A percentile compares a stretch with the other conserved stretches of the same genome.
These are phyloP conservation scores for Idaea straminata DNA, from an alignment of 2,888 invertebrate genomes.

Conservation along the genomic window DNA sequence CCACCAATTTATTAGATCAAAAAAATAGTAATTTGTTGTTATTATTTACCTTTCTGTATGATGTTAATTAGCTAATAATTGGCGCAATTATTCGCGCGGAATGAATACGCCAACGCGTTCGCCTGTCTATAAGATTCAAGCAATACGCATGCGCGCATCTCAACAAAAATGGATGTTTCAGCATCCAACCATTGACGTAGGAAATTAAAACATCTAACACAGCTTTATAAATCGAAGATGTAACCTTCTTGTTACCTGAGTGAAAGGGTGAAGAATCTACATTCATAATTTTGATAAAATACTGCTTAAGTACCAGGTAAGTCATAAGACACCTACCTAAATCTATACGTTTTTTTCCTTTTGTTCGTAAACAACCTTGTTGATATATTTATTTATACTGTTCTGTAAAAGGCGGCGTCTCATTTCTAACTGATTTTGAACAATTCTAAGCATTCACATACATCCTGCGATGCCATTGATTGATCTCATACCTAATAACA, in stretches of 20 bases:
- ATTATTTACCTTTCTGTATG: not conserved
- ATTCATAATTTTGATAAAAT: not conserved
- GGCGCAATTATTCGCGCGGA: too few relatives aligned
- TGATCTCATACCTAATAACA: too few relatives aligned
- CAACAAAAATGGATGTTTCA: constrained; percentile 39
- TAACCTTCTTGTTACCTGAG: not conserved
- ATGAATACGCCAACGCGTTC: too few relatives aligned
- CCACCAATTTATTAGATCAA: too few relatives aligned
- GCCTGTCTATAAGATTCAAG: not conserved
- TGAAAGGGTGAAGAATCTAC: not conserved
- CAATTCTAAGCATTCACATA: too few relatives aligned
- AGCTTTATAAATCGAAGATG: not conserved
- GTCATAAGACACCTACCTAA: too few relatives aligned
- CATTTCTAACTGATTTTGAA: too few relatives aligned
- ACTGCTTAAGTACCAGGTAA: not conserved
- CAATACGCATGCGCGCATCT: constrained; percentile 37
- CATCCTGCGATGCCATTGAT: too few relatives aligned
- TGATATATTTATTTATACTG: too few relatives aligned
- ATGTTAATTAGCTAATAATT: not conserved
- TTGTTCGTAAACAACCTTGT: too few relatives aligned
- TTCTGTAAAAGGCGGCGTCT: too few relatives aligned
- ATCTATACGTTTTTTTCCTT: too few relatives aligned
- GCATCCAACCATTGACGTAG: constrained; percentile 27
- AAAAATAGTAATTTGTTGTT: not conserved
- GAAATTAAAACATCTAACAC: not conserved